Evolutionary conservation across 2,113 vertebrate species (phyloP).

Genomic region (Taurulus bubalis): DNA sequence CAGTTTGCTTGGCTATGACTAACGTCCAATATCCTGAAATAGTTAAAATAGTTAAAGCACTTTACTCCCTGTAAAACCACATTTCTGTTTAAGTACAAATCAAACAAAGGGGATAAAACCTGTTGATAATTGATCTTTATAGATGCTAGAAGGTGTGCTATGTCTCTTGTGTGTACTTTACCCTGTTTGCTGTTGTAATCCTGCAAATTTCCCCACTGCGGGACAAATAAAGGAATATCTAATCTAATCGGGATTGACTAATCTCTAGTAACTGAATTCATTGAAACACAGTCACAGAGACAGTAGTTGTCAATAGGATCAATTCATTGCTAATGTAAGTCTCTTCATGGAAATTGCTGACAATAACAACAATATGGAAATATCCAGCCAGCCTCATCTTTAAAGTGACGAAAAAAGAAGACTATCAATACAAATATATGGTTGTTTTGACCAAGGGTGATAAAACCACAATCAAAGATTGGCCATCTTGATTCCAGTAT

Average conservation of each 20-base stretch:
- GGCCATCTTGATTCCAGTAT: neutral
- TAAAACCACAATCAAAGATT: neutral
- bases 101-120: neutral
- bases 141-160: too few relatives aligned
- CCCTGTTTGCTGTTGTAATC: too few relatives aligned
- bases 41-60: too few relatives aligned
- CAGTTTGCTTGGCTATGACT: too few relatives aligned
- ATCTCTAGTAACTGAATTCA: neutral
- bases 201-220: too few relatives aligned
- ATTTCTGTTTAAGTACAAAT: neutral
- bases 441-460: neutral
- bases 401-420: neutral
- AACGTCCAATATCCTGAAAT: too few relatives aligned
- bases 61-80: too few relatives aligned
- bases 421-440: neutral
- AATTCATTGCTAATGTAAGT: neutral
- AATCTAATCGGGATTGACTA: too few relatives aligned
- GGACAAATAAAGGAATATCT: too few relatives aligned
- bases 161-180: too few relatives aligned
- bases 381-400: neutral
- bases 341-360: neutral
- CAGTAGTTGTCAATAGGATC: neutral
- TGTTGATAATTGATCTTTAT: neutral
- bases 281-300: neutral
- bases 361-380: neutral